These are phyloP conservation scores for Melanerpes aurifrons DNA, from an alignment of 2,113 vertebrate species.

Conservation along the genomic window DNA sequence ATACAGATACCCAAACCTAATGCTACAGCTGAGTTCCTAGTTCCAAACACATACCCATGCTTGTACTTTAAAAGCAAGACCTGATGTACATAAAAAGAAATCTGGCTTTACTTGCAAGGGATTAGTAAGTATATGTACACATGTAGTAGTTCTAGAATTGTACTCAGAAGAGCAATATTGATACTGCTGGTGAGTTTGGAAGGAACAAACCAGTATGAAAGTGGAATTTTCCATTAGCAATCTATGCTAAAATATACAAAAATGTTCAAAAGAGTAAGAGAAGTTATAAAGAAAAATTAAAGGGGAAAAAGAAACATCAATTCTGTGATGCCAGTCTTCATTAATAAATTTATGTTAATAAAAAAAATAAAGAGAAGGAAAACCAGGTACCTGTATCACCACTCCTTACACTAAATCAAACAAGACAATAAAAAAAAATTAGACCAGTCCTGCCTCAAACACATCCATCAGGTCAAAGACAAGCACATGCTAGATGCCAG, in stretches of 20 bases:
- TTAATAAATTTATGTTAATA: neutral
- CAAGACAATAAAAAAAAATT: neutral
- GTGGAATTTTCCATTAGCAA: neutral
- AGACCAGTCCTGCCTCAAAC: neutral
- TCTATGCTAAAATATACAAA: neutral
- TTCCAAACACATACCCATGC: neutral
- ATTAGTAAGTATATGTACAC: neutral
- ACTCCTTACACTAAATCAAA: neutral
- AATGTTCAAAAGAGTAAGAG: neutral
- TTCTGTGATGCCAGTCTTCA: neutral
- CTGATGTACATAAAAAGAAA: neutral
- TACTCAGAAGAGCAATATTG: neutral
- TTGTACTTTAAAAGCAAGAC: neutral
- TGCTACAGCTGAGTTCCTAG: neutral
- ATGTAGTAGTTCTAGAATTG: neutral
- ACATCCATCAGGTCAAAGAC: constrained; percentile 1
- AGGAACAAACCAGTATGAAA: neutral
- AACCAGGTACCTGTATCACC: neutral
- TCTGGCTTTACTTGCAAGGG: neutral
- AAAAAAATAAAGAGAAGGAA: neutral
- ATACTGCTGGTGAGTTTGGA: accelerated
- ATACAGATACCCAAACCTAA: neutral
- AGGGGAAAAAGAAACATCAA: neutral
- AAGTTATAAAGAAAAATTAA: neutral
- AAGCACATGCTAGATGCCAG: neutral